Evolutionary conservation across 2,888 invertebrate genomes (phyloP), one percentile per base, ranked within the genome.

Genomic region (Uropetala carovei): DNA sequence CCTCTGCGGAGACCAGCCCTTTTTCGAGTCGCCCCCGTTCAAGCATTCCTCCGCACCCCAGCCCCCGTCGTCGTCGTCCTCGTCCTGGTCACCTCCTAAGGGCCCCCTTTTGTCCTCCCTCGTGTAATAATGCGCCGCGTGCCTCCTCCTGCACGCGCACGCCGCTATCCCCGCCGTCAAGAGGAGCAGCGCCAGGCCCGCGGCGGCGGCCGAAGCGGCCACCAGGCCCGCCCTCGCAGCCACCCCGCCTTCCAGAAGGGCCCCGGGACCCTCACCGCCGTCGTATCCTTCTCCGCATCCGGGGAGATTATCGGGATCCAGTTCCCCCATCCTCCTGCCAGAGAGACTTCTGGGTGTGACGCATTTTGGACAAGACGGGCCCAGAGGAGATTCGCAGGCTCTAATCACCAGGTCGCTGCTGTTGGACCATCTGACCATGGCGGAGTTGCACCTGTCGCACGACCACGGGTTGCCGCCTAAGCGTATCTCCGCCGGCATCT

Each of bases 51-150:
- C 89, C 4, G 89, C 30, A 0, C 89, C 89, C 89, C 89, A 89
- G 93, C 93, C 92, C 7, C 85, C 92, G 83, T 92, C 75, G 83
- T 92, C 85, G 43, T 92, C 92, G 14, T 89, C 91, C 56, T 92
- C 89, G 30, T 83, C 60, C 58, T 60, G 85, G n/a, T 83, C 94
- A 8, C 83, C 68, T 18, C 82, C 92, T 89, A 81, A 93, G 82
- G 92, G 93, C 86, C 94, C 94, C 93, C 95, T 95, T 93, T 97
- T 97, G 94, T 97, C 97, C 95, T 98, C 98, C 94, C 97, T 96
- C 14, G 98, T 98, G 94, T 98, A 98, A 95, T 98, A 98, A 86
- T 96, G 96, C 8, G 97, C 97, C 8, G 97, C 97, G 92, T 97
- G 96, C 83, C 97, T 96, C 93, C 97, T 97, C 94, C 97, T 97